Percentiles rank a stretch among this genome's conserved stretches.
Conservation (phyloP, 2,888 invertebrate species). For the Crioceris asparagi region DNA sequence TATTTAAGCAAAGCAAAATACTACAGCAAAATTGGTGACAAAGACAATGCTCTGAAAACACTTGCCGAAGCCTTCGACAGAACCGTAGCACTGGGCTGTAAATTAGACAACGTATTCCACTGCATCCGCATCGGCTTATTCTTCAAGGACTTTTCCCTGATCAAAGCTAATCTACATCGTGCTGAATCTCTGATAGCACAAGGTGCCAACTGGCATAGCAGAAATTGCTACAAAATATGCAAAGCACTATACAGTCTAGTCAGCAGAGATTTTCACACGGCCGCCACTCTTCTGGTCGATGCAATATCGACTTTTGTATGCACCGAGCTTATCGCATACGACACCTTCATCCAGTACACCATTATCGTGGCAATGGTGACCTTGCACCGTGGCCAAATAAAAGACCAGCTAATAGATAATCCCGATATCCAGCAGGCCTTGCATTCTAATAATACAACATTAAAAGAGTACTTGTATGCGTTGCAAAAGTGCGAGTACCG, state of each 20-base stretch:
- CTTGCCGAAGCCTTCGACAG: constrained; percentile 30
- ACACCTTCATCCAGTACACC: constrained; percentile 40
- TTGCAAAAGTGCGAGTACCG: constrained; percentile 60
- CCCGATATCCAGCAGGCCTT: constrained; percentile 75
- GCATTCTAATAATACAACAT: constrained; percentile 50
- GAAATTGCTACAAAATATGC: constrained; percentile 60
- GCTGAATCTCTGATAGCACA: constrained; percentile 29
- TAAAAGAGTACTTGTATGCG: constrained; percentile 50
- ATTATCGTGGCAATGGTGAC: constrained; percentile 36
- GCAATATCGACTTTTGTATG: constrained; percentile 66
- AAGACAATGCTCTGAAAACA: constrained; percentile 27
- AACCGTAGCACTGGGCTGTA: constrained; percentile 32
- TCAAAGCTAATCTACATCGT: constrained; percentile 30
- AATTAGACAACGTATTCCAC: constrained; percentile 37
- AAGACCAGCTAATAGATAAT: constrained; percentile 34
- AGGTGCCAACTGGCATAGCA: constrained; percentile 59
- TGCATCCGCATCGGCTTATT: constrained; percentile 34
- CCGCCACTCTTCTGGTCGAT: constrained; percentile 53
- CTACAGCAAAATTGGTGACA: constrained; percentile 37
- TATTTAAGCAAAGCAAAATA: constrained; percentile 35
- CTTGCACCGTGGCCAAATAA: constrained; percentile 33
- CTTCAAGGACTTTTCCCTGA: constrained; percentile 25
- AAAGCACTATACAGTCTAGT: constrained; percentile 55
- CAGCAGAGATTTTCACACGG: constrained; percentile 54
- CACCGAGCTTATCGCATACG: constrained; percentile 61